Base-by-base conservation (phyloP, 92 coral and sea anemone genomes). In the Palythoa heliodiscus region DNA sequence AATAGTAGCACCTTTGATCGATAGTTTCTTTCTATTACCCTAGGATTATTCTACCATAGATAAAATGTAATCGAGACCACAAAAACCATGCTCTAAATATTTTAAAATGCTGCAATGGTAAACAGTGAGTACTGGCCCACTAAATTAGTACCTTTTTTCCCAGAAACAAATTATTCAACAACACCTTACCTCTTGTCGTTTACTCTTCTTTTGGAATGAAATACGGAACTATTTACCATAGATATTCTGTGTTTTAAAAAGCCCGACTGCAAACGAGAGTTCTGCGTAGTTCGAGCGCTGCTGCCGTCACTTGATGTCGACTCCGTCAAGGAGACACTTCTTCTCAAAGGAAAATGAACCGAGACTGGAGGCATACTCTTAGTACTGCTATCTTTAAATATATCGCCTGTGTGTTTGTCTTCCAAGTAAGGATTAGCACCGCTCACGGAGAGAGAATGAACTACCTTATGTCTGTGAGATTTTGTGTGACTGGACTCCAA, bases 401-500 rank as follows among this genome's bases (percentile, higher is more conserved):
- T 13, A 37, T 63, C n/a, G 37, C 39, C 74, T 37, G 66, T 63
- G 23, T 71, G 73, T 77, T 73, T 58, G 23, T 48, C 73, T n/a
- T 67, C 75, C 10, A 85, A 81, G 29, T 68, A 77, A n/a, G 67
- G 60, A 50, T 70, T 37, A 70, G 95, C 93, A 40, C 92, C 90
- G 16, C 94, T 87, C 75, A 92, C 89, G 3, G 99, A 94, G 43
- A 95, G 86, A 6, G 98, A 97, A 85, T 90, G 95, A 89, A 91
- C 75, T 55, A 92, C 82, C 79, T 91, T 88, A 20, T 89, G 91
- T 25, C 94, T 88, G 37, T 54, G 79, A 12, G 70, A 73, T 50
- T 63, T 67, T 10, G 60, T 22, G 58, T 43, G 71, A 2, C 29
- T 15, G 0, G 58, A 55, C 39, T 50, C 83, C 38, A 64, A 48